Conservation (phyloP, 2,888 invertebrate species). For the Netelia inedita region DNA sequence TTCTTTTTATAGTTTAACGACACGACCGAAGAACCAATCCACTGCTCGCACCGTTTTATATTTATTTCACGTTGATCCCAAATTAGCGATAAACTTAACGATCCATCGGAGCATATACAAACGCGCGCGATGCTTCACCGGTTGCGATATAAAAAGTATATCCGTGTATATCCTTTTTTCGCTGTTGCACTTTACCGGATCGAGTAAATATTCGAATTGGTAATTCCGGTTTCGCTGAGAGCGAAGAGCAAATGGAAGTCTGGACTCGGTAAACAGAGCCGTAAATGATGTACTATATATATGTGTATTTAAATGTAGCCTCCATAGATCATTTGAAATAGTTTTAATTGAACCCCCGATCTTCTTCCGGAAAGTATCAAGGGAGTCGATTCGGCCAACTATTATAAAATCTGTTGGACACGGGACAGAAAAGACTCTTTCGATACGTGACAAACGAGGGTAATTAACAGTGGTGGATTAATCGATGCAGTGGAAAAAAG, state of each 20-base stretch:
- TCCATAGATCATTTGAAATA: too few species aligned
- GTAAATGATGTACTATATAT: too few species aligned
- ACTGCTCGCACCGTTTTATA: not conserved
- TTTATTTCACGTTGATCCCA: slow-evolving; percentile 29
- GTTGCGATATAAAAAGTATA: not conserved
- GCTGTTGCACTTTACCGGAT: slow-evolving; percentile 4
- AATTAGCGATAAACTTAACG: slow-evolving; percentile 39
- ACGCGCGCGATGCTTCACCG: not conserved
- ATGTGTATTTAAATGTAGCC: too few species aligned
- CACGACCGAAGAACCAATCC: not conserved
- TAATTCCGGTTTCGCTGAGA: not conserved
- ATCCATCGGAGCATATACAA: not conserved
- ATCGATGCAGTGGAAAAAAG: too few species aligned
- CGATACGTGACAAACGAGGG: too few species aligned
- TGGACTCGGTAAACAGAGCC: too few species aligned
- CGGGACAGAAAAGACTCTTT: too few species aligned
- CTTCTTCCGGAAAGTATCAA: too few species aligned
- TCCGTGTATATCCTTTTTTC: not conserved
- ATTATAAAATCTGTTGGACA: too few species aligned
- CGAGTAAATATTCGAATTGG: slow-evolving; percentile 28
- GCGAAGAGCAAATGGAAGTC: not conserved
- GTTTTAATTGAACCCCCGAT: too few species aligned
- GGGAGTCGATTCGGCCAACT: too few species aligned
- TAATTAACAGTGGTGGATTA: too few species aligned
- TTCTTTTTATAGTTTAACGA: not conserved